Percentiles rank a stretch among this genome's conserved stretches.
These are phyloP conservation scores for Eulithis testata DNA, from an alignment of 2,888 invertebrate species.

Conservation along the genomic window DNA sequence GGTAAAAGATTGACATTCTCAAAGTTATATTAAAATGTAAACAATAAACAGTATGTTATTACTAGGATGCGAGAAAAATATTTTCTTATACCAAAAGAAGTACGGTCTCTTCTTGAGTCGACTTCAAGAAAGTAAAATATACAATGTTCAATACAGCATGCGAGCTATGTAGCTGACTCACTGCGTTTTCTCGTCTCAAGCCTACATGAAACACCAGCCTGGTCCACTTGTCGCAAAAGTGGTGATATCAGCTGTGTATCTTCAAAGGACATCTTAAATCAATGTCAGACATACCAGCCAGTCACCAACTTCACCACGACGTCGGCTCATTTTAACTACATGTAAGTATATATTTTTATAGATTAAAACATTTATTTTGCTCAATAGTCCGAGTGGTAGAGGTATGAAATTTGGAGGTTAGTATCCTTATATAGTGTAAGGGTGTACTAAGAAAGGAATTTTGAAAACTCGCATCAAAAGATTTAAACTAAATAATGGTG, in stretches of 20 bases:
- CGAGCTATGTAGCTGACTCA: constrained; percentile 59
- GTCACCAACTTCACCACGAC: constrained; percentile 50
- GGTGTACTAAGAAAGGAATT: too few species aligned
- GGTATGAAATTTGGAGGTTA: too few species aligned
- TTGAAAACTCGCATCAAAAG: too few species aligned
- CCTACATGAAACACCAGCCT: constrained; percentile 50
- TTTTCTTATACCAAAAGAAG: background rate
- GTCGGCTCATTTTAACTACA: constrained; percentile 59
- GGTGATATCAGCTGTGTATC: constrained; percentile 49
- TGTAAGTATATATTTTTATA: constrained; percentile 50
- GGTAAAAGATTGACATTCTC: too few species aligned
- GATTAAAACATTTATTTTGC: too few species aligned
- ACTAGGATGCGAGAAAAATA: background rate
- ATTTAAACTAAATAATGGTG: too few species aligned
- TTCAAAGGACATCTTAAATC: constrained; percentile 47
- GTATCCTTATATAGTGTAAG: too few species aligned
- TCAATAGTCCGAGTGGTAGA: too few species aligned
- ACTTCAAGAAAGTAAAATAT: constrained; percentile 13
- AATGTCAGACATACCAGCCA: constrained; percentile 45
- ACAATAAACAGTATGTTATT: background rate
- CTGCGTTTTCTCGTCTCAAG: constrained; percentile 53
- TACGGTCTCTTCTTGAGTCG: constrained; percentile 1
- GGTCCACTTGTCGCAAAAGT: constrained; percentile 53
- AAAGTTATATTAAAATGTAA: too few species aligned
- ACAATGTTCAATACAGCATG: constrained; percentile 53